phyloP scores from a whole-genome alignment of 2,797 vertebrate species.

The Chelon auratus region DNA sequence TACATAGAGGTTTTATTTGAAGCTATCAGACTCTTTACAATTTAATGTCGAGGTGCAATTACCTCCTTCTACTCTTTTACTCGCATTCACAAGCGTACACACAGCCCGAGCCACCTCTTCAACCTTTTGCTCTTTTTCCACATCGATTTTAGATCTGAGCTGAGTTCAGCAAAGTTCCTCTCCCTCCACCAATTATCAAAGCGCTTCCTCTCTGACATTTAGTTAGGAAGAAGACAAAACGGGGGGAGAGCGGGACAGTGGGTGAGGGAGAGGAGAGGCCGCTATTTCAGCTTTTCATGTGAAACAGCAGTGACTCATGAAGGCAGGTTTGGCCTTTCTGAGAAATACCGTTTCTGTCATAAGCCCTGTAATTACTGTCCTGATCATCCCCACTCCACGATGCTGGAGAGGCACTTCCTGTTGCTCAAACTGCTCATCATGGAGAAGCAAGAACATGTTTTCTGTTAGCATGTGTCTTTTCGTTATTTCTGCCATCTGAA shows the following conservation, averaged over 20 bases:
- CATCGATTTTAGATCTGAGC: slow-evolving; percentile 76
- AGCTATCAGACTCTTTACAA: background rate
- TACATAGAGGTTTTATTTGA: background rate
- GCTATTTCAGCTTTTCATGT: slow-evolving; percentile 53
- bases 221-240: slow-evolving; percentile 58
- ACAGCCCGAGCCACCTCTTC: slow-evolving; percentile 39
- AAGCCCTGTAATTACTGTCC: slow-evolving; percentile 56
- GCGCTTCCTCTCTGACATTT: slow-evolving; percentile 79
- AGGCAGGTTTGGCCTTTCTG: slow-evolving; percentile 70
- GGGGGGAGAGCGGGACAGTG: slow-evolving; percentile 6
- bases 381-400: slow-evolving; percentile 35
- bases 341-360: slow-evolving; percentile 54
- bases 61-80: background rate
- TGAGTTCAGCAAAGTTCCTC: slow-evolving; percentile 69
- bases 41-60: background rate
- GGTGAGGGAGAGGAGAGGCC: slow-evolving; percentile 37
- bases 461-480: slow-evolving; percentile 13
- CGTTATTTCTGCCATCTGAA: background rate
- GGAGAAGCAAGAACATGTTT: slow-evolving; percentile 14
- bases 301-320: slow-evolving; percentile 57
- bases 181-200: slow-evolving; percentile 71
- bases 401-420: slow-evolving; percentile 22
- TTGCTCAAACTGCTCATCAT: slow-evolving; percentile 25
- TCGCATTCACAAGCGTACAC: slow-evolving; percentile 3
- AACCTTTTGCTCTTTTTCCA: slow-evolving; percentile 65